phyloP scores from a whole-genome alignment of 2,113 vertebrate species.

The Collichthys lucidus region DNA sequence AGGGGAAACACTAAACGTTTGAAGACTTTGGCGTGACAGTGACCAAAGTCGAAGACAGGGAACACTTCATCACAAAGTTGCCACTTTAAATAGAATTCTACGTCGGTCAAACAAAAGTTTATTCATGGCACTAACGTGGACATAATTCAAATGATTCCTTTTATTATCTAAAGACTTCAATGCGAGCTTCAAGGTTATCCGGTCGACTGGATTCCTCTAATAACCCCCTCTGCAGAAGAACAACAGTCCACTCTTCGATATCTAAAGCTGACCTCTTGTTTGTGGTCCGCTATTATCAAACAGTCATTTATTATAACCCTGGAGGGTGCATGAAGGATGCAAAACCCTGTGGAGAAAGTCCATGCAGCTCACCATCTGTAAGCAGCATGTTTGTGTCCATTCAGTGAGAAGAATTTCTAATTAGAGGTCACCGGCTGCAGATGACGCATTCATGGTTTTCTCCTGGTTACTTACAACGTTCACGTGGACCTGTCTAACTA shows the following conservation, averaged over 20 bases:
- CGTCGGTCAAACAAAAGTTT: background rate
- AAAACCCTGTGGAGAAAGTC: constrained; percentile 34
- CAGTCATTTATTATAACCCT: constrained; percentile 39
- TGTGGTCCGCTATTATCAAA: constrained; percentile 33
- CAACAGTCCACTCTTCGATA: constrained; percentile 14
- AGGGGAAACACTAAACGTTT: background rate
- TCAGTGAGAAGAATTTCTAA: background rate
- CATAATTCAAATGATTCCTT: background rate
- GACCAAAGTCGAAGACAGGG: background rate
- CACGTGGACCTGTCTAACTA: too few relatives aligned
- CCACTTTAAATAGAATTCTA: background rate
- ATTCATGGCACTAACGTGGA: background rate
- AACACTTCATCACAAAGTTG: background rate
- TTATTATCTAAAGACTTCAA: background rate
- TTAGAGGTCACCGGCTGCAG: background rate
- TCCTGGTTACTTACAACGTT: background rate
- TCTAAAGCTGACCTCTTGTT: constrained; percentile 28
- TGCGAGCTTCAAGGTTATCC: constrained; percentile 15
- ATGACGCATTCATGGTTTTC: background rate
- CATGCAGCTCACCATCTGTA: constrained; percentile 24
- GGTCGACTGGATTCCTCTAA: background rate
- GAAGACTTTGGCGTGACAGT: background rate
- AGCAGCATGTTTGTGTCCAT: constrained; percentile 9
- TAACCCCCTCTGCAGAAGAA: constrained; percentile 1
- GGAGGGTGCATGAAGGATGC: constrained; percentile 6